Percentiles rank a stretch among this genome's conserved stretches.
Evolutionary conservation across 2,888 invertebrate species (phyloP).

Genomic region (Bhutanitis thaidina): DNA sequence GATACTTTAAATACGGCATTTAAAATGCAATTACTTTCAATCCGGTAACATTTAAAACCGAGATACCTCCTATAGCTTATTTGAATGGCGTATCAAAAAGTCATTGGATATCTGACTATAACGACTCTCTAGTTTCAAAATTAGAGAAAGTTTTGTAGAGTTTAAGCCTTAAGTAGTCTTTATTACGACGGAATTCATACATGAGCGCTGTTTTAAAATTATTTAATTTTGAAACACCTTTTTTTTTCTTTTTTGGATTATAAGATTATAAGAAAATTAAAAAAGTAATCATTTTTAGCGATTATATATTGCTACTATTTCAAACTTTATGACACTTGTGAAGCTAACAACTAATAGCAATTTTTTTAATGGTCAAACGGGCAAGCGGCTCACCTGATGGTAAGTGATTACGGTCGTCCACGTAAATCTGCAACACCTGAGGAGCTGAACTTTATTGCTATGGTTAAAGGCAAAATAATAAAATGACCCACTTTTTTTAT

Average conservation of each 20-base stretch:
- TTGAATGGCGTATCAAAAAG: conserved; percentile 43
- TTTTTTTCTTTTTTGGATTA: too few relatives aligned
- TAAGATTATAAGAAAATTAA: conserved; percentile 15
- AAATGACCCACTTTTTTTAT: too few relatives aligned
- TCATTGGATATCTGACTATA: conserved; percentile 56
- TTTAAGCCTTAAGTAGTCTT: conserved; percentile 33
- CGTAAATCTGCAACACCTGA: too few relatives aligned
- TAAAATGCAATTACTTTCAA: conserved; percentile 26
- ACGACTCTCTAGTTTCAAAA: conserved; percentile 51
- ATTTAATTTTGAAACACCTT: conserved; percentile 40
- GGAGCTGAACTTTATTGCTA: too few relatives aligned
- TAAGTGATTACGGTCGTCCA: too few relatives aligned
- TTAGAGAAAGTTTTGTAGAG: conserved; percentile 56
- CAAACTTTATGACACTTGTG: too few relatives aligned
- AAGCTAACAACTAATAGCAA: too few relatives aligned
- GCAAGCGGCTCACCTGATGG: too few relatives aligned
- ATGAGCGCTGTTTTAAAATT: conserved; percentile 34
- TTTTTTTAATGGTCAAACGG: too few relatives aligned
- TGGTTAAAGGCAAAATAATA: too few relatives aligned
- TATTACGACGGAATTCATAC: conserved; percentile 26
- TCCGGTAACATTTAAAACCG: conserved; percentile 34
- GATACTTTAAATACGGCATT: conserved; percentile 20
- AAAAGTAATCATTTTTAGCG: conserved; percentile 10
- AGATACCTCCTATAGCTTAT: conserved; percentile 64
- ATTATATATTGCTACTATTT: conserved; percentile 3